Percentiles rank a stretch among this genome's conserved stretches.
These are phyloP conservation scores for Cryptus viduatorius DNA, from an alignment of 2,888 invertebrate species.

Conservation along the genomic window DNA sequence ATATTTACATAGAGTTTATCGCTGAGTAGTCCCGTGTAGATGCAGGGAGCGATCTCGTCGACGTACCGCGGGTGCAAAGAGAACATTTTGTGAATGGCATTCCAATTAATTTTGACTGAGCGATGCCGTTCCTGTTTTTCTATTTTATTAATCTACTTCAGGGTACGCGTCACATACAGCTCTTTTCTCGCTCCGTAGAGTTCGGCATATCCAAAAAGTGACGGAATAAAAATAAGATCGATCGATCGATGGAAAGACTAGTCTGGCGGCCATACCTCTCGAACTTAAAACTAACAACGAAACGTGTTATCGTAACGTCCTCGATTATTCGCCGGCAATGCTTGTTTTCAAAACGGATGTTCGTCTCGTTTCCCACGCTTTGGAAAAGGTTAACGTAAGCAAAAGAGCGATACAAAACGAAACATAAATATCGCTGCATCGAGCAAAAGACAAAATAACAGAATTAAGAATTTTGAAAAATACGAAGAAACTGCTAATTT, in stretches of 20 bases:
- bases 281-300: conserved; percentile 11
- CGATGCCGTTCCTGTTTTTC: conserved; percentile 33
- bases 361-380: conserved; percentile 8
- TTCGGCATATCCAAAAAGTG: conserved; percentile 16
- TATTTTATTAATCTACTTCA: conserved; percentile 32
- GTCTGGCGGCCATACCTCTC: background rate
- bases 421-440: background rate
- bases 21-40: too few relatives aligned
- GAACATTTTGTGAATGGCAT: conserved; percentile 51
- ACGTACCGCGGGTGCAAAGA: background rate
- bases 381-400: background rate
- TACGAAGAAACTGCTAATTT: background rate
- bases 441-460: conserved; percentile 3
- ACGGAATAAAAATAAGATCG: conserved; percentile 28
- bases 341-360: conserved; percentile 15
- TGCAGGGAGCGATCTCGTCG: background rate
- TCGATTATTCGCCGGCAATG: conserved; percentile 9
- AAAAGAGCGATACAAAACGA: background rate
- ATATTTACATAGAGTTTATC: too few relatives aligned
- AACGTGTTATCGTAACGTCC: conserved; percentile 20
- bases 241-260: conserved; percentile 31
- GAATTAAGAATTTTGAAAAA: conserved; percentile 47
- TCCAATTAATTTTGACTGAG: conserved; percentile 51
- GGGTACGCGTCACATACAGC: background rate
- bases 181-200: background rate